These are phyloP conservation scores for Ametastegia equiseti DNA, from an alignment of 2,888 invertebrate species.

Conservation along the genomic window DNA sequence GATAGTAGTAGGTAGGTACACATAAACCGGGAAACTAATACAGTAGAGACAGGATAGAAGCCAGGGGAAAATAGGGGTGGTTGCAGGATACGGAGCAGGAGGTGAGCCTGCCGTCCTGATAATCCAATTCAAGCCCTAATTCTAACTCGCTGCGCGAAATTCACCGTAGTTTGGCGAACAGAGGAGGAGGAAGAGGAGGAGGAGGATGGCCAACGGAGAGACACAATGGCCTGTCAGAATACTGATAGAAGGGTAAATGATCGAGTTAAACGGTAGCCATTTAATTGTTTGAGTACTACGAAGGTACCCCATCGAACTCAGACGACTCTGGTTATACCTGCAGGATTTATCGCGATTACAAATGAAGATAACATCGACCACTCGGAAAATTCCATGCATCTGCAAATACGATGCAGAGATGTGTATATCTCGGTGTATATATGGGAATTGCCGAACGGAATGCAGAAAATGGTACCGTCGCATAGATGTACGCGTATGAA, in stretches of 20 bases:
- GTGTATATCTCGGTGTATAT: no score
- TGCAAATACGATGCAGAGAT: neutral
- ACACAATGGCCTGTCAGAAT: slow-evolving; percentile 69
- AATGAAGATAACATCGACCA: neutral
- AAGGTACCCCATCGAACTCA: slow-evolving; percentile 10
- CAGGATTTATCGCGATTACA: slow-evolving; percentile 7
- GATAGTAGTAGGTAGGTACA: neutral
- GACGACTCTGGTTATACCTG: slow-evolving; percentile 12
- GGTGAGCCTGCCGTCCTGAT: slow-evolving; percentile 66
- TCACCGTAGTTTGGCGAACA: slow-evolving; percentile 74
- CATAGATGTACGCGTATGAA: neutral
- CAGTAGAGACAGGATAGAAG: slow-evolving; percentile 23
- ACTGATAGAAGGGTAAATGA: slow-evolving; percentile 66
- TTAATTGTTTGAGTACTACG: slow-evolving; percentile 39
- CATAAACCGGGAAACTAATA: slow-evolving; percentile 39
- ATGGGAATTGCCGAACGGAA: no score
- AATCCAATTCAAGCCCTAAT: slow-evolving; percentile 76
- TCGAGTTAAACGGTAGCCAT: slow-evolving; percentile 62
- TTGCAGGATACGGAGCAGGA: slow-evolving; percentile 51
- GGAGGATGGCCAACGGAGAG: slow-evolving; percentile 62
- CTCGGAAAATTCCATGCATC: slow-evolving; percentile 6
- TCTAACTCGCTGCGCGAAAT: slow-evolving; percentile 74
- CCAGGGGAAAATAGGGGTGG: slow-evolving; percentile 45
- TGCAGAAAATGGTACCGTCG: neutral
- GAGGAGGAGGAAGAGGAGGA: slow-evolving; percentile 72